Percentiles rank a stretch among this genome's conserved stretches.
phyloP scores from a whole-genome alignment of 1,140 invertebrate species.

The Aphis craccivora region DNA sequence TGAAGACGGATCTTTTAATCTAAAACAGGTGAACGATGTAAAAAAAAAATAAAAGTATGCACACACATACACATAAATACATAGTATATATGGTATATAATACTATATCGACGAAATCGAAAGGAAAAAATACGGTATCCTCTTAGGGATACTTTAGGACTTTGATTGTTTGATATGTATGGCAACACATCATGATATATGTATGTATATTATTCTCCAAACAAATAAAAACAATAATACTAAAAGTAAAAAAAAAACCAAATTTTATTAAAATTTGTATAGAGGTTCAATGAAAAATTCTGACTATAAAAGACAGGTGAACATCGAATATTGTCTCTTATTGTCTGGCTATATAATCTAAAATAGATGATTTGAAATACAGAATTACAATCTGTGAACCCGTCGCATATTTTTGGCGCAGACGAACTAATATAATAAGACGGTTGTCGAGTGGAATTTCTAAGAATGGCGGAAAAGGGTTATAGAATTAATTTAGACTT shows the following conservation, averaged over 20 bases:
- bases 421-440: background rate
- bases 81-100: background rate
- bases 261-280: background rate
- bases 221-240: slow-evolving; percentile 7
- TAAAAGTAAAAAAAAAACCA: background rate
- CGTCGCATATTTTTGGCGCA: background rate
- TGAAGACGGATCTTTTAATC: slow-evolving; percentile 52
- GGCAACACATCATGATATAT: background rate
- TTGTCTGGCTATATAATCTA: too few species aligned
- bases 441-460: background rate
- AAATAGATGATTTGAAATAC: background rate
- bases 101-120: background rate
- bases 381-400: background rate
- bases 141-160: slow-evolving; percentile 22
- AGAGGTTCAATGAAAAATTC: background rate
- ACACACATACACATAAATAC: background rate
- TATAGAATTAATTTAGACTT: slow-evolving; percentile 12
- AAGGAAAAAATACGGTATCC: slow-evolving; percentile 39
- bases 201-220: background rate
- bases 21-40: slow-evolving; percentile 39
- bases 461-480: background rate
- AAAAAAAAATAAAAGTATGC: background rate
- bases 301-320: background rate
- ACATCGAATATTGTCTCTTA: background rate
- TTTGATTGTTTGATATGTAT: background rate